Evolutionary conservation across 2,113 vertebrate genomes (phyloP), one percentile per base, ranked within the genome.

Genomic region (Gasterosteus nipponicus): DNA sequence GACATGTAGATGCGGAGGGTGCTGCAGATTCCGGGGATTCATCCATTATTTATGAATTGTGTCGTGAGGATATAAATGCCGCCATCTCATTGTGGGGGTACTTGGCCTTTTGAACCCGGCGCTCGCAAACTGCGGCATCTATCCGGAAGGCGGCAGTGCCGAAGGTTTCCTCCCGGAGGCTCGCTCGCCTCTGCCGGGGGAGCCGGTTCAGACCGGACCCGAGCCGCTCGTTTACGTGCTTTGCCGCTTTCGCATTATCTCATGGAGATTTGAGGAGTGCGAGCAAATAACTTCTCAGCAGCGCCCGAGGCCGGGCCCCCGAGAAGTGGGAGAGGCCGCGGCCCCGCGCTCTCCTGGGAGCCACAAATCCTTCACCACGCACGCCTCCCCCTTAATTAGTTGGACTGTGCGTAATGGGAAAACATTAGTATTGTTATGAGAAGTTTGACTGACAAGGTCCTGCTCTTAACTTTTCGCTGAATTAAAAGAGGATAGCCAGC

Each of bases 391-490:
- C 88, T 94, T 97, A 96, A 97, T 98, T 96, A 98, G 94, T 95
- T 95, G 94, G 96, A 94, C 93, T 91, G 94, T 89, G 86, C 63
- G 71, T 89, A 87, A 88, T 91, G 92, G 90, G 73, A 90, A 81
- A 83, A 89, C 91, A 92, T 91, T 89, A 93, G 93, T 82, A 78
- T 83, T 87, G 91, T 92, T 89, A 81, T 91, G 88, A 86, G 85
- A 68, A 83, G 84, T 90, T 95, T 99, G 97, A 98, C 93, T 97
- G 97, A 97, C 97, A 97, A 96, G 97, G 97, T 97, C 96, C 91
- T 90, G 92, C 95, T 96, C 95, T 94, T 92, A 95, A 97, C 96
- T 98, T 98, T 54, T 96, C 92, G 94, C 93, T 96, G 96, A 98
- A 98, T 99, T 98, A 98, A 93, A 95, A 96, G 94, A 95, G 96